Evolutionary conservation across 2,113 vertebrate species (phyloP).

Genomic region (Campylomormyrus numenius): DNA sequence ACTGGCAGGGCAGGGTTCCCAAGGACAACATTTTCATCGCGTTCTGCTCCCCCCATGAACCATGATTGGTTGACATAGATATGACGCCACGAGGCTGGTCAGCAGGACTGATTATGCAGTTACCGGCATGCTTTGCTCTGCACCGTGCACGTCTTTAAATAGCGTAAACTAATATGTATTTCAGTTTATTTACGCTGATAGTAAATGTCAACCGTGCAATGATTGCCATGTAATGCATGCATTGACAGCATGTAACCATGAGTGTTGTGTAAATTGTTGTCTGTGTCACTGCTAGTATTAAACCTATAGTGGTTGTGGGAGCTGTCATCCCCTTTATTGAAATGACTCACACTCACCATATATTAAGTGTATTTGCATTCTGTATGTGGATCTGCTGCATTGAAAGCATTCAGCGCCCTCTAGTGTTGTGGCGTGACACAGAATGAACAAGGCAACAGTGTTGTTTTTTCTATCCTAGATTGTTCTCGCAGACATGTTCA

Average conservation of each 20-base stretch:
- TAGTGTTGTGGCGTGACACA: neutral
- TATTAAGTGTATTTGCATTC: neutral
- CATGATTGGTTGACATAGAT: neutral
- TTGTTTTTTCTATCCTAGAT: neutral
- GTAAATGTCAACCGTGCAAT: neutral
- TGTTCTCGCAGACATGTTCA: neutral
- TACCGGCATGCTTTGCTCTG: neutral
- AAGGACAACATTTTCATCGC: neutral
- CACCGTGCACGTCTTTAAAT: neutral
- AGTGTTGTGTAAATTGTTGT: neutral
- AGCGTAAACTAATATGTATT: neutral
- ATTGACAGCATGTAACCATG: neutral
- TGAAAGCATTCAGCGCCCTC: neutral
- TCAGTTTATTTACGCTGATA: neutral
- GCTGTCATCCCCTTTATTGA: neutral
- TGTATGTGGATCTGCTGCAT: neutral
- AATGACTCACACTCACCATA: neutral
- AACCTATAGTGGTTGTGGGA: neutral
- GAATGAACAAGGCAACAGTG: neutral
- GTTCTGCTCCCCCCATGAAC: neutral
- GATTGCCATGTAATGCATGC: neutral
- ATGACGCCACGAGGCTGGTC: neutral
- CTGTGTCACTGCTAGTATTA: neutral
- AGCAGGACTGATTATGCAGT: neutral
- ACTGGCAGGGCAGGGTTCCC: neutral